Evolutionary conservation across 2,888 invertebrate species (phyloP), one percentile per base, ranked within the genome.

Genomic region (Hirtodrosophila trivittata): DNA sequence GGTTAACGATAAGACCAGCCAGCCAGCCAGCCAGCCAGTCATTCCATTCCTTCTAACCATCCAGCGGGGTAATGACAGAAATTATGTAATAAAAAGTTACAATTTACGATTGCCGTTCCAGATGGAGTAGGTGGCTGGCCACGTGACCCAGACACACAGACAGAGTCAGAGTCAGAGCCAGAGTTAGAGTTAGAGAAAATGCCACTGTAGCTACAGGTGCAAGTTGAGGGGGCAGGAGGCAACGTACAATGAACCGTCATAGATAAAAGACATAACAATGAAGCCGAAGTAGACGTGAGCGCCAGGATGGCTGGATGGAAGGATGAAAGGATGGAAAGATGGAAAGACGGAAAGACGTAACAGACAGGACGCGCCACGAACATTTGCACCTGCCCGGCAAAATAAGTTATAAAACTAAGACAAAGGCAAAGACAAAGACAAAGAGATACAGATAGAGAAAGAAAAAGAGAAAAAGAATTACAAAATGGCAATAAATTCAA

Each of bases 11-110:
- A 45, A 56, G 46, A 51, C 42, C 76, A 57, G 57, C 66, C 67
- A 67, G 49, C n/a, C n/a, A n/a, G n/a, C n/a, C n/a, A n/a, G n/a
- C n/a, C 63, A 67, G 49, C 25, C 66, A 76, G 54, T 65, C 74
- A 59, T 55, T 57, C 58, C 49, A 54, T 30, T 57, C 75, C 42
- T 57, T 56, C 41, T 46, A 63, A 58, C 64, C 54, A 74, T 62
- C 63, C 82, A 66, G 74, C 52, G 67, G 75, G 73, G 82, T 87
- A 87, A 88, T 86, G 88, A 82, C 86, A 86, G 84, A 88, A 87
- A 88, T 87, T 87, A 88, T 87, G 86, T 88, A 87, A 88, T 88
- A 88, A 88, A 87, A 88, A 84, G 84, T 84, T 86, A 77, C 87
- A 87, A 87, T 87, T 88, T 87, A 87, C 87, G 87, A 86, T 85